Conservation (phyloP, 1,140 invertebrate species). For the Zaprionus inermis region DNA sequence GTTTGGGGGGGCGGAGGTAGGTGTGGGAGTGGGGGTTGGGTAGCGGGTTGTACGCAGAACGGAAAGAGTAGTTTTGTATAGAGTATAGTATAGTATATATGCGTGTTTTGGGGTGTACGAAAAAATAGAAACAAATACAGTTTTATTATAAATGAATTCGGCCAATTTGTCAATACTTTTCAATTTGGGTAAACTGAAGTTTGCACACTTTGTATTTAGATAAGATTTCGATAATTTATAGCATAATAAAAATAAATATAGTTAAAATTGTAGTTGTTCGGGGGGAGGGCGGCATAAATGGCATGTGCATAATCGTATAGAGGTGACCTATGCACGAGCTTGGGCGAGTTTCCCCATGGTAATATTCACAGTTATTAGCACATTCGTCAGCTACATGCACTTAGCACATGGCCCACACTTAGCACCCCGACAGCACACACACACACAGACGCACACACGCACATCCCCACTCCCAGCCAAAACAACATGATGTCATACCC, state of each 20-base stretch:
- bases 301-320: neutral
- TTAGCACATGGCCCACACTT: slow-evolving; percentile 64
- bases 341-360: neutral
- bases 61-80: slow-evolving; percentile 38
- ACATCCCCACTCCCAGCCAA: neutral
- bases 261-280: neutral
- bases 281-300: neutral
- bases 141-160: slow-evolving; percentile 63
- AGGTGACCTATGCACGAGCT: neutral
- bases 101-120: slow-evolving; percentile 50
- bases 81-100: slow-evolving; percentile 43
- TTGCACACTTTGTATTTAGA: neutral
- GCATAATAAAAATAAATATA: slow-evolving; percentile 14
- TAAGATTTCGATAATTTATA: neutral
- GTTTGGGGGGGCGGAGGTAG: neutral
- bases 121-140: slow-evolving; percentile 76
- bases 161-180: slow-evolving; percentile 50
- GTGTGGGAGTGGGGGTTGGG: slow-evolving; percentile 16
- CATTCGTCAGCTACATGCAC: slow-evolving; percentile 49
- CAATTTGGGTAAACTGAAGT: slow-evolving; percentile 56
- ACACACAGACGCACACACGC: slow-evolving; percentile 10
- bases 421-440: slow-evolving; percentile 22
- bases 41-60: slow-evolving; percentile 4
- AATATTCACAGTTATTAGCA: slow-evolving; percentile 13
- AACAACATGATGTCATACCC: slow-evolving; percentile 41